A percentile compares a stretch with the other conserved stretches of the same genome.
These are phyloP conservation scores for Xestia ashworthii DNA, from an alignment of 2,888 invertebrate species.

Conservation along the genomic window DNA sequence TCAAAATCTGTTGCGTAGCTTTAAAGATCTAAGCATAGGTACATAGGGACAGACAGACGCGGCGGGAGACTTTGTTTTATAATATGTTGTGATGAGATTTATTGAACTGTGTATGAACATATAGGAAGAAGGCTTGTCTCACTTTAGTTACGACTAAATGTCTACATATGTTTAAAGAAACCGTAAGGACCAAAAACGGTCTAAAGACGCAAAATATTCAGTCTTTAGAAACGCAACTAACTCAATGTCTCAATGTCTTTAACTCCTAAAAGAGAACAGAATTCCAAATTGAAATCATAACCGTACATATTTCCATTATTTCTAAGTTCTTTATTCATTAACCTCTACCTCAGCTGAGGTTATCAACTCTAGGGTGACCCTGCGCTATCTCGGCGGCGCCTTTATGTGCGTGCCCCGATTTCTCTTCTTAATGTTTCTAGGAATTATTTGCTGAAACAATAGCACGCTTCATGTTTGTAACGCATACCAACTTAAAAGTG, in stretches of 20 bases:
- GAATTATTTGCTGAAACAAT: constrained; percentile 90
- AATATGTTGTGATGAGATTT: too few species aligned
- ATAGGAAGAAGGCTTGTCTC: too few species aligned
- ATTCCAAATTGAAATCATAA: constrained; percentile 17
- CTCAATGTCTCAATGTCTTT: not conserved
- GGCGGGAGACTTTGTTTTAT: too few species aligned
- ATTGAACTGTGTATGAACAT: too few species aligned
- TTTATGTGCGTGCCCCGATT: constrained; percentile 84
- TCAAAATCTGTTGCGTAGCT: too few species aligned
- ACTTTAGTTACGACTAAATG: too few species aligned
- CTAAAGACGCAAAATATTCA: not conserved
- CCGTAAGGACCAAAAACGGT: too few species aligned
- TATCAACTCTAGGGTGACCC: constrained; percentile 73
- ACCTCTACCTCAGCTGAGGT: constrained; percentile 56
- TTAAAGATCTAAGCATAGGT: too few species aligned
- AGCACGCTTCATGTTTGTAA: constrained; percentile 83
- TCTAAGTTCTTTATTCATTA: constrained; percentile 51
- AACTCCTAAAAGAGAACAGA: not conserved
- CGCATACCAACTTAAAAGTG: constrained; percentile 70
- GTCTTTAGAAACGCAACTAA: not conserved
- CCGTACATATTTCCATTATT: constrained; percentile 8
- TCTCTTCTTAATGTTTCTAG: constrained; percentile 84
- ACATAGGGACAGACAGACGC: too few species aligned
- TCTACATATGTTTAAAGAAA: too few species aligned
- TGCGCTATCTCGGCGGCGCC: constrained; percentile 78